Evolutionary conservation across 2,888 invertebrate species (phyloP).

Genomic region (Acleris sparsana): DNA sequence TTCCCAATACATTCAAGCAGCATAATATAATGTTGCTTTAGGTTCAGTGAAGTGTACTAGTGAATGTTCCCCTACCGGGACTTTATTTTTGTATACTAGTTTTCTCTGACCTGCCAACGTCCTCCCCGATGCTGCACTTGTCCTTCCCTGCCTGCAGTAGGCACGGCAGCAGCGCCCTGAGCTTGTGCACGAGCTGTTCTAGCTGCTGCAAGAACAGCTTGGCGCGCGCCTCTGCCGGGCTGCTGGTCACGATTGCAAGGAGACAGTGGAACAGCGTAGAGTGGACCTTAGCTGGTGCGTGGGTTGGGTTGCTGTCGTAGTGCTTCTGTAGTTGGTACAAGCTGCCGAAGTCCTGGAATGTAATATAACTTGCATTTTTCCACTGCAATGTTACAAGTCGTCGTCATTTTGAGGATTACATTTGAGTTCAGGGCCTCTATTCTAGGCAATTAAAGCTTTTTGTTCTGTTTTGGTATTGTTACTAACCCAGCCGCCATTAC

Average conservation of each 20-base stretch:
- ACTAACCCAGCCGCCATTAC: too few relatives aligned
- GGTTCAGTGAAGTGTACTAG: too few relatives aligned
- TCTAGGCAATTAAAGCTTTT: too few relatives aligned
- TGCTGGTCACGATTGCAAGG: constrained; percentile 65
- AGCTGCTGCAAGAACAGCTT: constrained; percentile 71
- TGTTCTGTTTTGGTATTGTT: too few relatives aligned
- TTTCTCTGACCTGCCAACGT: constrained; percentile 63
- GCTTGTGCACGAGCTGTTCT: constrained; percentile 65
- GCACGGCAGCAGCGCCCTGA: constrained; percentile 67
- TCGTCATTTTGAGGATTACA: too few relatives aligned
- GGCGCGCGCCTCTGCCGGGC: constrained; percentile 59
- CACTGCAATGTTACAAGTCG: too few relatives aligned
- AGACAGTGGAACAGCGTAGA: constrained; percentile 73
- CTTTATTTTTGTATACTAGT: too few relatives aligned
- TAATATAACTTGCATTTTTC: neutral
- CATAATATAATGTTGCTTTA: too few relatives aligned
- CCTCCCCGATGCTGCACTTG: constrained; percentile 67
- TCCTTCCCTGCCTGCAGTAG: constrained; percentile 55
- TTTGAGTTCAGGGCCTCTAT: too few relatives aligned
- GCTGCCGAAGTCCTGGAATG: constrained; percentile 68
- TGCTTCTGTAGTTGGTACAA: constrained; percentile 72
- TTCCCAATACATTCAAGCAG: too few relatives aligned
- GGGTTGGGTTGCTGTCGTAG: constrained; percentile 70
- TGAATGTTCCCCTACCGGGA: too few relatives aligned
- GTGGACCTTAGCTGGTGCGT: constrained; percentile 68